Base-by-base conservation (phyloP, 2,888 invertebrate genomes). In the Corbicula japonica region DNA sequence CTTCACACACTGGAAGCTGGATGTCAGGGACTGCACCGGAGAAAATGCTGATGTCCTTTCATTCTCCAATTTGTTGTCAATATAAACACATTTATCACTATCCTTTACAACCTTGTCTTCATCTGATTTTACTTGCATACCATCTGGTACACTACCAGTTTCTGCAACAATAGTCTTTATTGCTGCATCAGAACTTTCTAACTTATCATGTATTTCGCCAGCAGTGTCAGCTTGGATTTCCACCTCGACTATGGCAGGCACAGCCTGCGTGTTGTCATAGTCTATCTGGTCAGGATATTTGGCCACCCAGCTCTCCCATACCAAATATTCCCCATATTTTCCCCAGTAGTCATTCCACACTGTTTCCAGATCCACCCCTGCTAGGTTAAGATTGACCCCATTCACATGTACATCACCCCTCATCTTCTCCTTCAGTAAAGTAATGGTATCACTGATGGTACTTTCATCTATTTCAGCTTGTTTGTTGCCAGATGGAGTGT, bases 201-300 rank as follows among this genome's bases (percentile, higher is more conserved):
- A 50, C 21, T n/a, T 18, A 23, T 10, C 21, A 23, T 28, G 48
- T n/a, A 8, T 41, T 35, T 65, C 34, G 26, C 26, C 32, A 6
- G 28, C 28, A 26, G 23, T 30, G 21, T 54, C 62, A n/a, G 76
- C 79, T 2, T 65, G 66, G 2, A 87, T 78, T 54, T 89, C 88
- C 23, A 87, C 86, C 69, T 89, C 89, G 23, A 80, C 78, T 32
- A 86, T 84, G 62, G 82, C 80, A 8, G 87, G 89, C n/a, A 88
- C 83, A 21, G 80, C 83, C 46, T 82, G 70, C 30, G 76, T 34
- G 61, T 87, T 80, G 21, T 86, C 86, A 69, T 80, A 84, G 18
- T 86, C 86, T n/a, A 88, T 84, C 56, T 89, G 89, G 69, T 91
- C 90, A 0, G 92, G 92, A 72, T 92, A 92, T 73, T 91, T 92